A percentile compares a stretch with the other conserved stretches of the same genome.
These are phyloP conservation scores for Pituophis catenifer DNA, from an alignment of 2,113 vertebrate genomes.

Conservation along the genomic window DNA sequence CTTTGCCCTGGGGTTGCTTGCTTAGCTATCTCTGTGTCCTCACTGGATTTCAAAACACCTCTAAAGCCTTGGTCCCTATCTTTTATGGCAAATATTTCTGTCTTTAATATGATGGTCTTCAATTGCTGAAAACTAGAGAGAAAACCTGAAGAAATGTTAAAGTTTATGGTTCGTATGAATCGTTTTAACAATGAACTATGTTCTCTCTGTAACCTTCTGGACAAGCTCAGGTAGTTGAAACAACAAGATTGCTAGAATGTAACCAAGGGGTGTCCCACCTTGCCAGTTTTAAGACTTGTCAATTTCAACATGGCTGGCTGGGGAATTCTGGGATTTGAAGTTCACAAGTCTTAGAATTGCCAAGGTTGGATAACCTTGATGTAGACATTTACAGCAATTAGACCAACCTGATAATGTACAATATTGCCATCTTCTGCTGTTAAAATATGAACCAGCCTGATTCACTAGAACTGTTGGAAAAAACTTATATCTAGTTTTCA, in stretches of 20 bases:
- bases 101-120: neutral
- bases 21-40: neutral
- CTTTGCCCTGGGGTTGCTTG: neutral
- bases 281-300: too few relatives aligned
- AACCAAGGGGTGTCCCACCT: neutral
- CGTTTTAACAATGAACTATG: slow-evolving; percentile 34
- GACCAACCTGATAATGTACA: neutral
- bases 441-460: neutral
- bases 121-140: neutral
- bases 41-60: neutral
- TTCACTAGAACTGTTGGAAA: neutral
- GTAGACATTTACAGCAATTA: neutral
- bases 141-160: slow-evolving; percentile 35
- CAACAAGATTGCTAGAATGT: neutral
- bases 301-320: neutral
- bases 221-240: slow-evolving; percentile 26
- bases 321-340: neutral
- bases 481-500: neutral
- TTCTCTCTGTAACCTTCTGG: slow-evolving; percentile 15
- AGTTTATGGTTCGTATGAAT: slow-evolving; percentile 12
- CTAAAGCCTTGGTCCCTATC: neutral
- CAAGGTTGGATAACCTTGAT: neutral
- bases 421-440: neutral
- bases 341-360: neutral
- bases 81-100: neutral